Evolutionary conservation across 2,888 invertebrate species (phyloP).

Genomic region (Norana najaformis): DNA sequence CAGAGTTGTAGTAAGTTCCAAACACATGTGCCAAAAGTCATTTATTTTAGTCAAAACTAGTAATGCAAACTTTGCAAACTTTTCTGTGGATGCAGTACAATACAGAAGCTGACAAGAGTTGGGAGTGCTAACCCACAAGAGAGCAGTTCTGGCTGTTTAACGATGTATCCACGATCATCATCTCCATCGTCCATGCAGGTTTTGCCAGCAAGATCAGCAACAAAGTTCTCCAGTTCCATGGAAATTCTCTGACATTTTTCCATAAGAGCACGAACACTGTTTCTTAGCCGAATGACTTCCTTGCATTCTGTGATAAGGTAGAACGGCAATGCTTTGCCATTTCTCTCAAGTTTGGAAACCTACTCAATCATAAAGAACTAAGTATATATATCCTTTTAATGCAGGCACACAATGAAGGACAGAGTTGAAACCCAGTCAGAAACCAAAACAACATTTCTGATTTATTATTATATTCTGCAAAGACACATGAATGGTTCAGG

Average conservation of each 20-base stretch:
- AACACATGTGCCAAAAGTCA: too few species aligned
- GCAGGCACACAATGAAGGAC: neutral
- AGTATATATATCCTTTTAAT: too few species aligned
- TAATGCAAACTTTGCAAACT: neutral
- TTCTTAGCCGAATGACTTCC: slow-evolving; percentile 45
- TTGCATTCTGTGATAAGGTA: slow-evolving; percentile 82
- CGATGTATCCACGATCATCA: slow-evolving; percentile 62
- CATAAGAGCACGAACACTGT: slow-evolving; percentile 43
- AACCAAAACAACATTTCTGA: neutral
- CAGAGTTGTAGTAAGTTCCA: too few species aligned
- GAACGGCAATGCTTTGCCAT: slow-evolving; percentile 73
- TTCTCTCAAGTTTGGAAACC: slow-evolving; percentile 56
- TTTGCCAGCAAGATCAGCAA: slow-evolving; percentile 69
- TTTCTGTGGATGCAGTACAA: neutral
- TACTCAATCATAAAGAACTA: neutral
- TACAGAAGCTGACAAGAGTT: neutral
- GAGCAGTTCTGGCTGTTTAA: slow-evolving; percentile 75
- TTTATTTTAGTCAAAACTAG: too few species aligned
- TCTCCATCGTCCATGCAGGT: slow-evolving; percentile 65
- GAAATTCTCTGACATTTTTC: slow-evolving; percentile 76
- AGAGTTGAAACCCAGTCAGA: neutral
- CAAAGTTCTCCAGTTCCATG: slow-evolving; percentile 76
- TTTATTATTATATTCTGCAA: too few species aligned
- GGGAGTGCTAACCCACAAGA: slow-evolving; percentile 68
- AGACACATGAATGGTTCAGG: too few species aligned